Conservation (phyloP, 2,113 vertebrate species). For the Notechis scutatus region DNA sequence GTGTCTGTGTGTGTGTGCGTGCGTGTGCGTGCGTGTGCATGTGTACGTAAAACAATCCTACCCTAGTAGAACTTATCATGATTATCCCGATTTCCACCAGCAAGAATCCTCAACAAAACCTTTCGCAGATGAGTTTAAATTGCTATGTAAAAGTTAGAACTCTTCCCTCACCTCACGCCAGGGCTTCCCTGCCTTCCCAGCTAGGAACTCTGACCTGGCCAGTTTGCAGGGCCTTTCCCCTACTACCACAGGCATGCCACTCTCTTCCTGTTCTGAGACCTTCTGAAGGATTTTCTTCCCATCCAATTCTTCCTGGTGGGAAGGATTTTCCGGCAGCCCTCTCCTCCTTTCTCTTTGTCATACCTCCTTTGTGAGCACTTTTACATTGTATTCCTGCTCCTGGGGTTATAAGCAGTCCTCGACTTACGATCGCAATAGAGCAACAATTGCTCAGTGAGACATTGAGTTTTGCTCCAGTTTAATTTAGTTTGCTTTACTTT, state of each 20-base stretch:
- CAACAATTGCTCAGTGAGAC: not conserved
- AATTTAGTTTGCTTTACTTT: no score
- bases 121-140: not conserved
- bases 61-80: constrained; percentile 44
- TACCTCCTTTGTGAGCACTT: not conserved
- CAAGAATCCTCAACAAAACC: not conserved
- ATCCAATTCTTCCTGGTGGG: constrained; percentile 14
- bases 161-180: not conserved
- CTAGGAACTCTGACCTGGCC: no score
- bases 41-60: constrained; percentile 27
- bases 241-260: not conserved
- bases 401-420: not conserved
- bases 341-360: not conserved
- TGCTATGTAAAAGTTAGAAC: not conserved
- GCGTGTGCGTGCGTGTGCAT: not conserved
- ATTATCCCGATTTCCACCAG: constrained; percentile 7
- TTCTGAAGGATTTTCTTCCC: not conserved
- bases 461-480: no score
- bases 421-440: not conserved
- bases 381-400: not conserved
- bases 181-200: not conserved
- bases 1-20: not conserved
- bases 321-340: not conserved
- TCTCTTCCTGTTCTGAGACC: not conserved
- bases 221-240: not conserved